Evolutionary conservation across 2,797 vertebrate genomes (phyloP), one percentile per base, ranked within the genome.

Genomic region (Syncerus caffer): DNA sequence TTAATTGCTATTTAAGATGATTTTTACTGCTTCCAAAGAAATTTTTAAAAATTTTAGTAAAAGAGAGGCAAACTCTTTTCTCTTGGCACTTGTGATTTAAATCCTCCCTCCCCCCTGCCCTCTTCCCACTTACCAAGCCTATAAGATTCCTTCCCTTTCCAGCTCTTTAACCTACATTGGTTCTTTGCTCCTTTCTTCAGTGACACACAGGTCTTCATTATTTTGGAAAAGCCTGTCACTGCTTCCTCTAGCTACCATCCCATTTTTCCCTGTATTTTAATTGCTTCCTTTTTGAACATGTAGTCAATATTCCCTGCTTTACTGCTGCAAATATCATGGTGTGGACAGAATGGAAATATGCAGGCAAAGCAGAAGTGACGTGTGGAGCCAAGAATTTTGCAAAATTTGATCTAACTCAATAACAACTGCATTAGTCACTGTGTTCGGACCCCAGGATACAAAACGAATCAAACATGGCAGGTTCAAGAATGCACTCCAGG

Each of bases 11-110:
- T 55, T 78, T 96, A 96, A 71, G 74, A 85, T 8, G 17, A 58
- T 95, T 38, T 92, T 53, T 85, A 80, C 53, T 86, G 25, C 79
- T 93, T 96, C 50, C 55, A 97, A 95, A 93, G 53, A 95, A 80
- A 71, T 80, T 88, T 82, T 85, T 93, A 51, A 42, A 89, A 31
- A 60, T 38, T 53, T 95, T 71, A 87, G 87, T 85, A 29, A 82
- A 85, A 79, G 51, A 90, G 94, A 95, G 55, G 38, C 29, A 62
- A 95, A 89, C 53, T 93, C 38, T 45, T 93, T 90, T 16, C 17
- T 74, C 7, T 83, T 85, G n/a, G 62, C 17, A 14, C 25, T 96
- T 51, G 47, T 64, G 74, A 84, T 84, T 89, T 89, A 50, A 96
- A 53, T 95, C 34, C 38, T 87, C 86, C 51, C 57, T 6, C 0